Percentiles rank a stretch among this genome's conserved stretches.
phyloP scores from a whole-genome alignment of 2,888 invertebrate species.

The Heliconius aoede region DNA sequence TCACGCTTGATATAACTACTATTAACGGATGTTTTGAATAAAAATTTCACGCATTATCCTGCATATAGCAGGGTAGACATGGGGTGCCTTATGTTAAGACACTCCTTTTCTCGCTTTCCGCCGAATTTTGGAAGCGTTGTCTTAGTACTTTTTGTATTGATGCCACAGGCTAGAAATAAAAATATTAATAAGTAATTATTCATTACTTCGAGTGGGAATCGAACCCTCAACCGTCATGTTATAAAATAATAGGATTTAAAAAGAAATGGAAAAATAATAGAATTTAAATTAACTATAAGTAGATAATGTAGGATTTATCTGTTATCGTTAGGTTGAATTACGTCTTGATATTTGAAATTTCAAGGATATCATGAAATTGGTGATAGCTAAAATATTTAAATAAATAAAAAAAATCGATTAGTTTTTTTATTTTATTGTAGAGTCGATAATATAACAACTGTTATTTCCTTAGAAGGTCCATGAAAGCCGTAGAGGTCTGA shows the following conservation, averaged over 20 bases:
- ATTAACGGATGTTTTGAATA: no score
- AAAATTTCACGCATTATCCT: no score
- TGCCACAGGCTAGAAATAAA: neutral
- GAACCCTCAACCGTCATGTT: neutral
- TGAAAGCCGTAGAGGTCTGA: slow-evolving; percentile 19
- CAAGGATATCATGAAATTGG: neutral
- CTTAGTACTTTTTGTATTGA: no score
- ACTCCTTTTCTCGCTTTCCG: no score
- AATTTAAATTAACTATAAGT: neutral
- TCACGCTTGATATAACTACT: no score
- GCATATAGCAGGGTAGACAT: no score
- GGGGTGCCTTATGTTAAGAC: no score
- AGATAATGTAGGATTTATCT: neutral
- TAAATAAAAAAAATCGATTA: slow-evolving; percentile 7
- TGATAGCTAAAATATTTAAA: neutral
- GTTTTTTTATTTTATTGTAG: neutral
- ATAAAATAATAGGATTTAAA: no score
- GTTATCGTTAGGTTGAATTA: neutral
- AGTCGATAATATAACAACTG: neutral
- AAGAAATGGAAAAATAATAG: no score
- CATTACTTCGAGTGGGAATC: neutral
- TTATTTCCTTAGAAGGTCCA: neutral
- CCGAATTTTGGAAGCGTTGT: no score
- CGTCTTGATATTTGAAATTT: no score
- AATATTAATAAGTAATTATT: neutral